phyloP scores from a whole-genome alignment of 2,888 invertebrate genomes.

The Eulithis prunata region DNA sequence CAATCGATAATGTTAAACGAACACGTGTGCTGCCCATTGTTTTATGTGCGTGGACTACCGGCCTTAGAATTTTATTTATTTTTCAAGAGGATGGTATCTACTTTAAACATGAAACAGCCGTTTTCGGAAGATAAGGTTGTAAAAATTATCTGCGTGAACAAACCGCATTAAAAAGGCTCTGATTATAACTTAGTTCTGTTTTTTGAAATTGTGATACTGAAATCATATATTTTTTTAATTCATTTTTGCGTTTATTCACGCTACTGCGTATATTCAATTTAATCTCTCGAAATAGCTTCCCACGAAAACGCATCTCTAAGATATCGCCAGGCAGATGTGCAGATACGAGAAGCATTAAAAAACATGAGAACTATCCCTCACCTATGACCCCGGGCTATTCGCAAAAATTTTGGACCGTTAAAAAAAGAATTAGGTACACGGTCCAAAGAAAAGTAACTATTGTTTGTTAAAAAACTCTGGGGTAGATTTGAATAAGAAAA shows the following conservation, averaged over 20 bases:
- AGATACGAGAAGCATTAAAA: slow-evolving; percentile 66
- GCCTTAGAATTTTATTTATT: slow-evolving; percentile 22
- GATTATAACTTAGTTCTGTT: too few species aligned
- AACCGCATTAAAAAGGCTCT: too few species aligned
- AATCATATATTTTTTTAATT: too few species aligned
- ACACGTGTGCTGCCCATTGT: slow-evolving; percentile 73
- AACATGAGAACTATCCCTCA: slow-evolving; percentile 77
- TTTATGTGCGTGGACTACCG: slow-evolving; percentile 49
- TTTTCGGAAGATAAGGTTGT: too few species aligned
- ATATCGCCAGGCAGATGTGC: slow-evolving; percentile 69
- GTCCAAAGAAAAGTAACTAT: slow-evolving; percentile 68
- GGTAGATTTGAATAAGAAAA: slow-evolving; percentile 79
- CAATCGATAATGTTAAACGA: slow-evolving; percentile 78
- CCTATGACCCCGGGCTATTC: slow-evolving; percentile 80
- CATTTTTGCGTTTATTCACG: too few species aligned
- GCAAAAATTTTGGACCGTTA: slow-evolving; percentile 64
- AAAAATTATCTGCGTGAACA: too few species aligned
- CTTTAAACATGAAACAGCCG: too few species aligned
- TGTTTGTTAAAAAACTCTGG: slow-evolving; percentile 73
- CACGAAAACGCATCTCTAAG: slow-evolving; percentile 33
- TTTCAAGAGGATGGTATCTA: neutral
- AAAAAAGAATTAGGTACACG: slow-evolving; percentile 68
- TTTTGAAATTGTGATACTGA: too few species aligned
- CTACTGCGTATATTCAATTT: too few species aligned
- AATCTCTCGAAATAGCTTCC: slow-evolving; percentile 6